Evolutionary conservation across 2,113 vertebrate genomes (phyloP).

Genomic region (Dromaius novaehollandiae): DNA sequence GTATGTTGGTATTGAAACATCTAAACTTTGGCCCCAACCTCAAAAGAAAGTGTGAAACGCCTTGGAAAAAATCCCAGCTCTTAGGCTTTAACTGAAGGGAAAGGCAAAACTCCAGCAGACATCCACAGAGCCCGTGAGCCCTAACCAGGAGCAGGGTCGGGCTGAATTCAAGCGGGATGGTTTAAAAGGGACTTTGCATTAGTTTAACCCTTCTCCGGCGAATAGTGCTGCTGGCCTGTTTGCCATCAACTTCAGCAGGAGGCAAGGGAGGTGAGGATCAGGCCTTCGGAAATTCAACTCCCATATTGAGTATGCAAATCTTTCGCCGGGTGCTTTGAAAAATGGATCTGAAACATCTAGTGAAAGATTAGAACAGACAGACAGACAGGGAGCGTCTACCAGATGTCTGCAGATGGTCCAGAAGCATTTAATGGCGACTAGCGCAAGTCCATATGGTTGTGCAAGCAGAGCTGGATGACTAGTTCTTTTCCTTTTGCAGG

Average conservation of each 20-base stretch:
- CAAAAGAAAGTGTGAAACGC: constrained; percentile 50
- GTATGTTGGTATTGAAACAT: background rate
- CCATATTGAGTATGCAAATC: background rate
- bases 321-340: background rate
- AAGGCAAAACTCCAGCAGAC: constrained; percentile 37
- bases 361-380: background rate
- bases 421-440: background rate
- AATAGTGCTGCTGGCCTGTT: background rate
- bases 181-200: background rate
- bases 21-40: constrained; percentile 53
- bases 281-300: background rate
- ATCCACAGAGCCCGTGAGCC: background rate
- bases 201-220: constrained; percentile 3
- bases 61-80: constrained; percentile 33
- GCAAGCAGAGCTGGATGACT: background rate
- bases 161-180: background rate
- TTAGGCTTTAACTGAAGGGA: background rate
- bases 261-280: background rate
- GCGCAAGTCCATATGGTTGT: rapidly evolving
- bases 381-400: background rate
- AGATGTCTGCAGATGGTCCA: background rate
- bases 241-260: background rate
- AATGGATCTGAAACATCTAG: background rate
- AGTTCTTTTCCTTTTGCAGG: background rate
- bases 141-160: background rate